Percentiles rank a stretch among this genome's conserved stretches.
These are phyloP conservation scores for Gallinago undulata DNA, from an alignment of 2,113 vertebrate species.

Conservation along the genomic window DNA sequence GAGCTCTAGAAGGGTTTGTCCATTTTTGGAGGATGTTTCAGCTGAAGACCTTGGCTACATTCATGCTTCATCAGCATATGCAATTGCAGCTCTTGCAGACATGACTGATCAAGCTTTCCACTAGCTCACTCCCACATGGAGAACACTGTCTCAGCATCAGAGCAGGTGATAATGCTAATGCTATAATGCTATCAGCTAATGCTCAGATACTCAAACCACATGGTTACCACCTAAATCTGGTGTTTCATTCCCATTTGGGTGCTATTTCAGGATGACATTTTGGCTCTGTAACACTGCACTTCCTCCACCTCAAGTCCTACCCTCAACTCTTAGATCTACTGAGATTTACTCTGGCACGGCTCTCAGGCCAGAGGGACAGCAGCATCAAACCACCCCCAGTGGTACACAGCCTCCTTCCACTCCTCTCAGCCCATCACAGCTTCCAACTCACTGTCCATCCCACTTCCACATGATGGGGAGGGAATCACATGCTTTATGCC, in stretches of 20 bases:
- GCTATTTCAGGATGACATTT: background rate
- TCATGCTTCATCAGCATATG: background rate
- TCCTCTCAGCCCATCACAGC: background rate
- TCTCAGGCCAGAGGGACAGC: fast-evolving
- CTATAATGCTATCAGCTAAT: too few species aligned
- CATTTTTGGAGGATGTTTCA: background rate
- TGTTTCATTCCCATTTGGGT: background rate
- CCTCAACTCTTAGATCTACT: background rate
- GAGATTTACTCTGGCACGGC: background rate
- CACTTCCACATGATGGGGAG: background rate
- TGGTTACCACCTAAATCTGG: background rate
- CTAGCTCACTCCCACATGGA: background rate
- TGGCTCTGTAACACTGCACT: background rate
- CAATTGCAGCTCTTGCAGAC: background rate
- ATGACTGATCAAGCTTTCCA: background rate
- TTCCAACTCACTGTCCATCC: background rate
- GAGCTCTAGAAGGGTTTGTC: background rate
- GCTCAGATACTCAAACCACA: background rate
- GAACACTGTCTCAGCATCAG: background rate
- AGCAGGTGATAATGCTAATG: background rate
- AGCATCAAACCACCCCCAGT: background rate
- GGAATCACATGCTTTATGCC: background rate
- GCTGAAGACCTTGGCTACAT: background rate
- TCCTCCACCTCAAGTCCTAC: background rate
- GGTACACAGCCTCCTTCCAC: background rate